A percentile compares a stretch with the other conserved stretches of the same genome.
phyloP scores from a whole-genome alignment of 2,888 invertebrate genomes.

The Flexamia atlantica region DNA sequence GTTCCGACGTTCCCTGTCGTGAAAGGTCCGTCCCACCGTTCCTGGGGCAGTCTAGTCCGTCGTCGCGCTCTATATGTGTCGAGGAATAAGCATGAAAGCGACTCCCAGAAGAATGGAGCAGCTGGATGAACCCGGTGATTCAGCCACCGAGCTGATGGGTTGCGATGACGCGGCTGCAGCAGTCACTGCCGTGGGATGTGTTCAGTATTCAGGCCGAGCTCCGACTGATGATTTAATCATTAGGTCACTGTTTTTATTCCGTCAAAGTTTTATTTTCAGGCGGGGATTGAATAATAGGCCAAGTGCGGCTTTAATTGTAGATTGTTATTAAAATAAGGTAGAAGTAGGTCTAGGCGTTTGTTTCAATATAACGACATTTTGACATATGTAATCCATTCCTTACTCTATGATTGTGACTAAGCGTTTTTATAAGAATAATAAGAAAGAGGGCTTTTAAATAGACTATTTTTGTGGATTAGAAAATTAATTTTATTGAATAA shows the following conservation, averaged over 20 bases:
- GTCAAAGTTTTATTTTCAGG: background rate
- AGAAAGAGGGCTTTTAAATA: no score
- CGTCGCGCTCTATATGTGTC: conserved; percentile 7
- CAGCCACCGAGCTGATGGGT: background rate
- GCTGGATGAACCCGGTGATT: background rate
- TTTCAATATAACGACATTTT: no score
- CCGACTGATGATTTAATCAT: conserved; percentile 15
- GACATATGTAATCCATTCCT: no score
- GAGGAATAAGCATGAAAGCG: background rate
- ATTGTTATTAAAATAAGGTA: no score
- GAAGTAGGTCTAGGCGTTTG: no score
- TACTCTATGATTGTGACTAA: no score
- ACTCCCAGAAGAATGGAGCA: background rate
- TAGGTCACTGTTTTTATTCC: conserved; percentile 11
- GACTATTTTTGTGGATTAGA: no score
- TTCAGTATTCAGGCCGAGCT: background rate
- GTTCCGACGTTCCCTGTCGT: background rate
- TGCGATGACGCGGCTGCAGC: background rate
- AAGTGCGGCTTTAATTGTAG: no score
- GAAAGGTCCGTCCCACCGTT: background rate
- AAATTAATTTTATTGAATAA: no score
- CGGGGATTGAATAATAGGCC: no score
- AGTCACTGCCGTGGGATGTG: background rate
- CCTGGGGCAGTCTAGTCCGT: background rate
- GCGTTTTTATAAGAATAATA: no score